phyloP scores from a whole-genome alignment of 2,888 invertebrate genomes.

The Actias luna region DNA sequence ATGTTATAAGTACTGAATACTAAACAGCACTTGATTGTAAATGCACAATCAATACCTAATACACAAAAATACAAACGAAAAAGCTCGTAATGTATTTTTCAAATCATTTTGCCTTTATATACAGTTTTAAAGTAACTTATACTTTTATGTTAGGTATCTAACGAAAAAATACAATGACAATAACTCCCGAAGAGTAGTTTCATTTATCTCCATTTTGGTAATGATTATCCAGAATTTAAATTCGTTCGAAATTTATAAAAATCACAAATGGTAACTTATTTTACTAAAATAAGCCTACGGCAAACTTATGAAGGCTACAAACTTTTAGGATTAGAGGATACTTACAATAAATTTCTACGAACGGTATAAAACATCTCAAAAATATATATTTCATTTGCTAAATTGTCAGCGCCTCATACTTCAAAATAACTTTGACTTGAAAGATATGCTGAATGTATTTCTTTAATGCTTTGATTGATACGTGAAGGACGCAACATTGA shows the following conservation, averaged over 20 bases:
- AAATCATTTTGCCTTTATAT: too few species aligned
- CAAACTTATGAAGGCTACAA: neutral
- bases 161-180: too few species aligned
- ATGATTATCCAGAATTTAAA: neutral
- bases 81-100: too few species aligned
- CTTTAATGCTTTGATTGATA: neutral
- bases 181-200: too few species aligned
- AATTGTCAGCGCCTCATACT: constrained; percentile 2
- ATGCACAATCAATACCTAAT: too few species aligned
- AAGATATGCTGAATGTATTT: neutral
- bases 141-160: too few species aligned
- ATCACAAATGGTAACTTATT: neutral
- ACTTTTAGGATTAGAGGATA: neutral
- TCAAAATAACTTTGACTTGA: constrained; percentile 1
- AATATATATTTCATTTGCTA: constrained; percentile 19
- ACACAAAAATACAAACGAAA: too few species aligned
- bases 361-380: constrained; percentile 11
- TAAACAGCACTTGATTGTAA: too few species aligned
- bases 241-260: neutral
- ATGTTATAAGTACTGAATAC: too few species aligned
- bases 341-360: constrained; percentile 10
- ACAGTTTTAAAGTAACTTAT: too few species aligned
- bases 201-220: neutral
- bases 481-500: neutral
- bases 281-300: neutral